These are phyloP conservation scores for Cryptoprocta ferox DNA, from an alignment of 2,797 vertebrate species.

Conservation along the genomic window DNA sequence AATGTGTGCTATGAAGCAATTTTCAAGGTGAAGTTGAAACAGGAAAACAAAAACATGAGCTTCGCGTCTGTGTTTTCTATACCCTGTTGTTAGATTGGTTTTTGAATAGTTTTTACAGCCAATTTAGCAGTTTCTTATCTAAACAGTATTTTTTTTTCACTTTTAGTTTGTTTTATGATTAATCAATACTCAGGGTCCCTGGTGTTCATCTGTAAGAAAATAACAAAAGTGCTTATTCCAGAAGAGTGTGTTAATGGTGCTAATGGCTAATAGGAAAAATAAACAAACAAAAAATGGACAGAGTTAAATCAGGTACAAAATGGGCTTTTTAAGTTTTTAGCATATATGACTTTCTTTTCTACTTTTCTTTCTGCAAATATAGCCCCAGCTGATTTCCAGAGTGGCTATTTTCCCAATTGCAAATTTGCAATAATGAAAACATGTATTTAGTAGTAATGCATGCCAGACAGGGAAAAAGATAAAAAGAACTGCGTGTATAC, in stretches of 20 bases:
- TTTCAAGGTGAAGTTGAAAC: conserved; percentile 8
- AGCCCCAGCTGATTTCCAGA: background rate
- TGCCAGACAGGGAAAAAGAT: background rate
- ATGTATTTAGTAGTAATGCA: background rate
- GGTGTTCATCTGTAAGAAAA: background rate
- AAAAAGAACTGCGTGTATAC: background rate
- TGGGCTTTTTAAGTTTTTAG: background rate
- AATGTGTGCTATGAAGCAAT: background rate
- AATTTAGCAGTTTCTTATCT: conserved; percentile 17
- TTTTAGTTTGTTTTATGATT: background rate
- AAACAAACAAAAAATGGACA: background rate
- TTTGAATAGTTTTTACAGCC: background rate
- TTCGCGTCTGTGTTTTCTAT: background rate
- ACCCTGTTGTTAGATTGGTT: background rate
- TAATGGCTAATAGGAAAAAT: background rate
- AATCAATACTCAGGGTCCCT: background rate
- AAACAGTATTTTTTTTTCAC: background rate
- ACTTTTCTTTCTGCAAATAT: background rate
- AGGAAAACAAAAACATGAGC: background rate
- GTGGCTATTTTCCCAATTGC: background rate
- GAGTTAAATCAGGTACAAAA: background rate
- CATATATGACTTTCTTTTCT: background rate
- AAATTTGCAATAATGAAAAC: conserved; percentile 38
- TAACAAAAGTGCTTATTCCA: background rate
- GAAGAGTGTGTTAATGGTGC: background rate